Base-by-base conservation (phyloP, 37 sponge, comb jelly and placozoan species). In the Halisarca cf. caerulea region DNA sequence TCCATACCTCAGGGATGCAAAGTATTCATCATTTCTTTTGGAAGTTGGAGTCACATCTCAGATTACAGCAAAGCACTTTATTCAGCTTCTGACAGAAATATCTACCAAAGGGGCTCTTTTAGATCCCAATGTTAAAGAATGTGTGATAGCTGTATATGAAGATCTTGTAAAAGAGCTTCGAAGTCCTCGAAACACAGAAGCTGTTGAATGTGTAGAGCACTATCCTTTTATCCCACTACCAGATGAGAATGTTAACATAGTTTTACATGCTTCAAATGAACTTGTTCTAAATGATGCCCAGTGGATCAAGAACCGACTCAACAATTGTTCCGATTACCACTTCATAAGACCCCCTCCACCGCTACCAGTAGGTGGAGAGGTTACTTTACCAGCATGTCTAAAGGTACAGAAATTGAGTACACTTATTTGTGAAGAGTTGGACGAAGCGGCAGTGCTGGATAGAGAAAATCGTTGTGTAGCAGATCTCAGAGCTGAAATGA, bases 341-440 rank as follows among this genome's bases (percentile, higher is more conserved):
- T 83, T 51, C 18, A 11, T 84, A n/a, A 78, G 44, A 27, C 81
- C 70, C 11, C 79, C 70, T 47, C 51, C 51, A 14, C 51, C 51
- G 11, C 51, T 11, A 14, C 51, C 51, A 37, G 42, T 20, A 17
- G 64, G 42, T 32, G 88, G 87, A 18, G 23, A 73, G 24, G 58
- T 51, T 21, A 66, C 62, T 2, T 77, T 75, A 35, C 91, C 91
- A 42, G 23, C 3, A 28, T 81, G 59, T 24, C 62, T 91, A 0
- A 59, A 81, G 47, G 88, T 91, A 3, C 77, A 80, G n/a, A 23
- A 6, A 21, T 40, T 91, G 2, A 87, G 87, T 43, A 32, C 41
- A 25, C 34, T 91, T 6, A 41, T 87, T 1, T 42, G 35, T 41
- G 91, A 91, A 40, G 55, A 84, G 44, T 57, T 91, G 18, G 62